Conservation (phyloP, 2,113 vertebrate genomes). For the Poeciliopsis occidentalis region DNA sequence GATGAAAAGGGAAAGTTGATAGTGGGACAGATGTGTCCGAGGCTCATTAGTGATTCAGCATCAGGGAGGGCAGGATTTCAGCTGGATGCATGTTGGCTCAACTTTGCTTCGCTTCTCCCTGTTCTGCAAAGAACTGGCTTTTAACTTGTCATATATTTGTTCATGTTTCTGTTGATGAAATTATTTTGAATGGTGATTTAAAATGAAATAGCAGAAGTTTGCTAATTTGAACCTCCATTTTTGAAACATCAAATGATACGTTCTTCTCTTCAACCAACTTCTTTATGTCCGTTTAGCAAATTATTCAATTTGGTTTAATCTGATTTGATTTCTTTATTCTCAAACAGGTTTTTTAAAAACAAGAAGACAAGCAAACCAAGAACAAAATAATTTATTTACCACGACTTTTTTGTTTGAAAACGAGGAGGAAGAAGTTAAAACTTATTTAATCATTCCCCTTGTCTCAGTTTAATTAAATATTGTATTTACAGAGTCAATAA, state of each 20-base stretch:
- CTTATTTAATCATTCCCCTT: too few species aligned
- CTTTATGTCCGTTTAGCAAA: background rate
- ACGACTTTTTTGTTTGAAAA: too few species aligned
- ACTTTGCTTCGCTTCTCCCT: background rate
- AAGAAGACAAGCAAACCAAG: too few species aligned
- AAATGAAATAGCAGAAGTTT: background rate
- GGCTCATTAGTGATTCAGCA: slow-evolving; percentile 53
- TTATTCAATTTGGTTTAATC: background rate
- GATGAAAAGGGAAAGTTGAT: slow-evolving; percentile 7
- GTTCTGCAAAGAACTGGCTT: background rate
- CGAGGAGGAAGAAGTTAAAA: too few species aligned
- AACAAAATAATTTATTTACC: too few species aligned
- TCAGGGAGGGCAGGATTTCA: slow-evolving; percentile 31
- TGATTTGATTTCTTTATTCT: too few species aligned
- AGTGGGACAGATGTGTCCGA: slow-evolving; percentile 59
- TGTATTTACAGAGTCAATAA: too few species aligned
- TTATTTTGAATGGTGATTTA: background rate
- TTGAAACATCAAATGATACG: background rate
- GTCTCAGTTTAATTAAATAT: too few species aligned
- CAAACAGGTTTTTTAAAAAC: too few species aligned
- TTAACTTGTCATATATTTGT: background rate
- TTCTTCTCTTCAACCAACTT: background rate
- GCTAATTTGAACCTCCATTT: background rate
- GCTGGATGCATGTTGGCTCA: slow-evolving; percentile 17
- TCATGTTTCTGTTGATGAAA: background rate